Conservation (phyloP, 2,888 invertebrate genomes). For the Barypeithes pellucidus region DNA sequence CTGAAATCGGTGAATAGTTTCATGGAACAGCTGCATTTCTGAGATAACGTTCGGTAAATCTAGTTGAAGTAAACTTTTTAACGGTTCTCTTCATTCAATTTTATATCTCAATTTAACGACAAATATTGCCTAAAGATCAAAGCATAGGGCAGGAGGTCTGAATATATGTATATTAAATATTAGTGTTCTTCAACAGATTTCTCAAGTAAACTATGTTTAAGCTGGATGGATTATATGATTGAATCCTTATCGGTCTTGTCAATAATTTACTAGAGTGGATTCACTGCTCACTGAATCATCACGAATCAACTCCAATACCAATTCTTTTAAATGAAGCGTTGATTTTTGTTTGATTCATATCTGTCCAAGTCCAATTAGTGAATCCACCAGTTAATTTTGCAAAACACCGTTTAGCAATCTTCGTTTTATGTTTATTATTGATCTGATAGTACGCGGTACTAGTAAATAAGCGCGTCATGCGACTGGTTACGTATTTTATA, state of each 20-base stretch:
- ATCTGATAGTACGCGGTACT: conserved; percentile 31
- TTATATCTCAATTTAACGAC: not conserved
- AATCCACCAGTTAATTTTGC: not conserved
- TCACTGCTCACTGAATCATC: too few relatives aligned
- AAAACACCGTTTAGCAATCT: not conserved
- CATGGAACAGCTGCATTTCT: too few relatives aligned
- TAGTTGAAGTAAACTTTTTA: not conserved
- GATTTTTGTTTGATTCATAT: not conserved
- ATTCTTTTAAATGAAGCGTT: too few relatives aligned
- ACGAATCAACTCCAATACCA: too few relatives aligned
- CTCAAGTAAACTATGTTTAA: not conserved
- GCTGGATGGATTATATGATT: not conserved
- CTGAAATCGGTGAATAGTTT: too few relatives aligned
- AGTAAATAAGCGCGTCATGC: conserved; percentile 3
- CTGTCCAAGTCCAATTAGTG: not conserved
- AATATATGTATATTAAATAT: not conserved
- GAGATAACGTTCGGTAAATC: too few relatives aligned
- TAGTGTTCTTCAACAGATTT: conserved; percentile 9
- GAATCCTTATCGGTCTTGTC: not conserved
- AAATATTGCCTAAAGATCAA: conserved; percentile 16
- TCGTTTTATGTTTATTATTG: conserved; percentile 27
- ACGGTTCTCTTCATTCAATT: not conserved
- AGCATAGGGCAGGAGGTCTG: not conserved
- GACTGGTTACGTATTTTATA: not conserved
- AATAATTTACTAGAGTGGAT: not conserved